Conservation (phyloP, 2,113 vertebrate genomes). For the Bambusicola thoracicus region DNA sequence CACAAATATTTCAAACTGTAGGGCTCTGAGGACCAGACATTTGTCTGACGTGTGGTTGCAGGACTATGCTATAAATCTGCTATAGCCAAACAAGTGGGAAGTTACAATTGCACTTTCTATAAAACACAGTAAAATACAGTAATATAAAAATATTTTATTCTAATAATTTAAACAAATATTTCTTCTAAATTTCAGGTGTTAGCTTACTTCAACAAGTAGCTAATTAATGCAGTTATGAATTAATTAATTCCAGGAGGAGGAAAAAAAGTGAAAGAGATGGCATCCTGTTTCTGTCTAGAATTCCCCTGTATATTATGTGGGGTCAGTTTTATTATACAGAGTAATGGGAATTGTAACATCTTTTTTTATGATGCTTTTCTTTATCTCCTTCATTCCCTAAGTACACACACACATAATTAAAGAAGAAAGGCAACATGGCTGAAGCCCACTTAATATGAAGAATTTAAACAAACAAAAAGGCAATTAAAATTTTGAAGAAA, state of each 20-base stretch:
- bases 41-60: not conserved
- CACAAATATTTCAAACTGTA: not conserved
- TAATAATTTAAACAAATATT: not conserved
- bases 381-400: not conserved
- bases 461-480: not conserved
- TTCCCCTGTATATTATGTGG: not conserved
- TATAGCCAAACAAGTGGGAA: not conserved
- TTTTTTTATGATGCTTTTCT: not conserved
- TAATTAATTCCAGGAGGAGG: not conserved
- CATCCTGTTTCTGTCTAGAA: not conserved
- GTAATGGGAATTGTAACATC: not conserved
- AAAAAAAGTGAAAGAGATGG: not conserved
- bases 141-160: not conserved
- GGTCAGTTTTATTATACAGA: not conserved
- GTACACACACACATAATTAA: not conserved
- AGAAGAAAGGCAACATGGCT: not conserved
- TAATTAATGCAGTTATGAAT: not conserved
- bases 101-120: not conserved
- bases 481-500: not conserved
- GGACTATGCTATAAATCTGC: not conserved
- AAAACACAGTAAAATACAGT: not conserved
- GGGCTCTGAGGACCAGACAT: not conserved
- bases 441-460: not conserved
- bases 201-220: not conserved
- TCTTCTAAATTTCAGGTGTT: not conserved